Percentiles rank a stretch among this genome's conserved stretches.
These are phyloP conservation scores for Hydrolagus affinis DNA, from an alignment of 2,113 vertebrate genomes.

Conservation along the genomic window DNA sequence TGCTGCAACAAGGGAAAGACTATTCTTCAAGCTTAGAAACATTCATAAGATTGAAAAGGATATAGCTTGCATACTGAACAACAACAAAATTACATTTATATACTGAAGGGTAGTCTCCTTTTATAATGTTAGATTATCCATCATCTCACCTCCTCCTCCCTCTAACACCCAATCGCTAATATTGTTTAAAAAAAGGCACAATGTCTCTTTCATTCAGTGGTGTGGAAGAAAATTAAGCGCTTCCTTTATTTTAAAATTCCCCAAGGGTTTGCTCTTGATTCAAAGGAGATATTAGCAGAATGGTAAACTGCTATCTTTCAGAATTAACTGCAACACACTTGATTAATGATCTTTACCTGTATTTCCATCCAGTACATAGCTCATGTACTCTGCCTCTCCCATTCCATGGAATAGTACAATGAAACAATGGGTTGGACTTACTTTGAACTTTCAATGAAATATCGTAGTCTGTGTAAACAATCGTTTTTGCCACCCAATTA, in stretches of 20 bases:
- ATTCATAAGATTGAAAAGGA: not conserved
- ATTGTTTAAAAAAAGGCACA: too few relatives aligned
- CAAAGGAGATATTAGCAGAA: not conserved
- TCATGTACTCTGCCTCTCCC: not conserved
- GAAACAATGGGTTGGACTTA: not conserved
- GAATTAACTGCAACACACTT: not conserved
- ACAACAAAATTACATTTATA: not conserved
- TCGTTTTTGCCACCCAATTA: not conserved
- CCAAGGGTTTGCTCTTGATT: not conserved
- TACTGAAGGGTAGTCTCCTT: too few relatives aligned
- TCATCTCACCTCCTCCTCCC: too few relatives aligned
- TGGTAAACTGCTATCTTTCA: not conserved
- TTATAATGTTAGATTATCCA: too few relatives aligned
- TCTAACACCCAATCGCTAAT: too few relatives aligned
- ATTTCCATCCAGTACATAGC: not conserved
- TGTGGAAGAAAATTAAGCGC: not conserved
- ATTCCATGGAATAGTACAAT: not conserved
- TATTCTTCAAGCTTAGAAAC: too few relatives aligned
- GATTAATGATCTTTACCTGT: slow-evolving; percentile 1
- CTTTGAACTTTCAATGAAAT: not conserved
- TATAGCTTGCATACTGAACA: not conserved
- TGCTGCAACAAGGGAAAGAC: too few relatives aligned
- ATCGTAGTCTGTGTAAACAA: not conserved
- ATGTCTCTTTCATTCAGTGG: too few relatives aligned
- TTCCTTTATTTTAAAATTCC: not conserved